These are phyloP conservation scores for Pammene fasciana DNA, from an alignment of 2,888 invertebrate genomes.

Conservation along the genomic window DNA sequence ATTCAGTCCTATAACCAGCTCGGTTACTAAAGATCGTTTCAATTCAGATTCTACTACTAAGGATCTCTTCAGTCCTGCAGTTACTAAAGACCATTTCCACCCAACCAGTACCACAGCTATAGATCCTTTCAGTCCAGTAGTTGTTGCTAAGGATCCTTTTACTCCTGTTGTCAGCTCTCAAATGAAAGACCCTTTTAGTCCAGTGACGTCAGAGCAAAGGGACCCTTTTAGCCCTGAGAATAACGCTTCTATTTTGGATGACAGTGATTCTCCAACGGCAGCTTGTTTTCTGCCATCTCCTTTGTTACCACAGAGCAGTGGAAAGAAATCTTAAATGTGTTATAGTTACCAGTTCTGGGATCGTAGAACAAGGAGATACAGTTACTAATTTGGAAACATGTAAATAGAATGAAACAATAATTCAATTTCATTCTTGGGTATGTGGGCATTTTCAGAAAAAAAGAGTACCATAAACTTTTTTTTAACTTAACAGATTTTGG, in stretches of 20 bases:
- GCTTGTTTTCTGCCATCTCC: constrained; percentile 84
- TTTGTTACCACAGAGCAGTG: constrained; percentile 77
- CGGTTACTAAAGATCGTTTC: constrained; percentile 14
- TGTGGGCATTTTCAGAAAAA: too few species aligned
- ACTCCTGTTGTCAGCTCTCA: constrained; percentile 22
- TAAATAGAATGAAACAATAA: too few species aligned
- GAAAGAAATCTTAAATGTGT: constrained; percentile 53
- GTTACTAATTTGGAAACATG: too few species aligned
- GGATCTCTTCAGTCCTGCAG: constrained; percentile 18
- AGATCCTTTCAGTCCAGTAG: constrained; percentile 45
- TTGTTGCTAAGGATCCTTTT: constrained; percentile 44
- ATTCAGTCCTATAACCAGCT: constrained; percentile 40
- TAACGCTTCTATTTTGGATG: constrained; percentile 68
- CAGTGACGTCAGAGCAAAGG: neutral
- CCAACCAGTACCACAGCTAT: too few species aligned
- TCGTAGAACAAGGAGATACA: too few species aligned
- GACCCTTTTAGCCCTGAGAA: constrained; percentile 45
- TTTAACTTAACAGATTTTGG: too few species aligned
- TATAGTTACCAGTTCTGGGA: neutral
- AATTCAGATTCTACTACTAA: neutral
- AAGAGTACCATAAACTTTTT: too few species aligned
- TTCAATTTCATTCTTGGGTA: too few species aligned
- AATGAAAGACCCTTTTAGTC: constrained; percentile 20
- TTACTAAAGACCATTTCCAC: too few species aligned
- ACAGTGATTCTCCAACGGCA: constrained; percentile 69